Percentiles rank a stretch among this genome's conserved stretches.
Evolutionary conservation across 2,113 vertebrate genomes (phyloP).

Genomic region (Hippocampus abdominalis): DNA sequence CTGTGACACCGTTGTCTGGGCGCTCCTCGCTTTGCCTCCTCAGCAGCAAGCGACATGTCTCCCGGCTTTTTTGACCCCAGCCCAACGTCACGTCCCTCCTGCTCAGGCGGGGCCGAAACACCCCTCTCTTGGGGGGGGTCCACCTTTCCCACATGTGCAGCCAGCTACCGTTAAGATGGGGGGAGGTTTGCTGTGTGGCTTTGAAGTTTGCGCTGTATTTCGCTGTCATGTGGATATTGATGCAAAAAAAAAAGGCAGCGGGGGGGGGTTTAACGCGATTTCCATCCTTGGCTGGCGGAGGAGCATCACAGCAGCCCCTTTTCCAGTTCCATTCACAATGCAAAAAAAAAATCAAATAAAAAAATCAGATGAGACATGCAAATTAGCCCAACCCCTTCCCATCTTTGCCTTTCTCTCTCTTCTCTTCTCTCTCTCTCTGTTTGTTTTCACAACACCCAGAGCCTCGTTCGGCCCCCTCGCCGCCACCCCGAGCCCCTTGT

Average conservation of each 20-base stretch:
- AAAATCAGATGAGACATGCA: slow-evolving; percentile 1
- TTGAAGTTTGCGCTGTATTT: neutral
- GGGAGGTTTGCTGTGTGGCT: neutral
- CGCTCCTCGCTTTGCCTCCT: slow-evolving; percentile 33
- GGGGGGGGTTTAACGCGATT: neutral
- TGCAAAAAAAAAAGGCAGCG: slow-evolving; percentile 17
- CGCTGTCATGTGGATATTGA: slow-evolving; percentile 3
- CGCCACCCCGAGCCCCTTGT: neutral
- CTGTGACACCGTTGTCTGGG: slow-evolving; percentile 50
- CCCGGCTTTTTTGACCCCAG: neutral
- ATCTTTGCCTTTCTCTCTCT: neutral
- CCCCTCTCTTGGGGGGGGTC: neutral
- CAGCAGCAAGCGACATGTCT: slow-evolving; percentile 29
- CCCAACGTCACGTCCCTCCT: neutral
- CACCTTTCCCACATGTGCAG: neutral
- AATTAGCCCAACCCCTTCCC: neutral
- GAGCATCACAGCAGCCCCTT: neutral
- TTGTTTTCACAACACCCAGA: neutral
- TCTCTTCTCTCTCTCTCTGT: neutral
- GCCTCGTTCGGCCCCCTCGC: neutral
- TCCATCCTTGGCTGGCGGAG: neutral
- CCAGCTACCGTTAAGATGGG: too few species aligned
- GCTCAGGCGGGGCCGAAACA: neutral
- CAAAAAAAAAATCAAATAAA: neutral
- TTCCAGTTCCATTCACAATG: slow-evolving; percentile 5